Base-by-base conservation (phyloP, 2,888 invertebrate species). In the Girardia tigrina region DNA sequence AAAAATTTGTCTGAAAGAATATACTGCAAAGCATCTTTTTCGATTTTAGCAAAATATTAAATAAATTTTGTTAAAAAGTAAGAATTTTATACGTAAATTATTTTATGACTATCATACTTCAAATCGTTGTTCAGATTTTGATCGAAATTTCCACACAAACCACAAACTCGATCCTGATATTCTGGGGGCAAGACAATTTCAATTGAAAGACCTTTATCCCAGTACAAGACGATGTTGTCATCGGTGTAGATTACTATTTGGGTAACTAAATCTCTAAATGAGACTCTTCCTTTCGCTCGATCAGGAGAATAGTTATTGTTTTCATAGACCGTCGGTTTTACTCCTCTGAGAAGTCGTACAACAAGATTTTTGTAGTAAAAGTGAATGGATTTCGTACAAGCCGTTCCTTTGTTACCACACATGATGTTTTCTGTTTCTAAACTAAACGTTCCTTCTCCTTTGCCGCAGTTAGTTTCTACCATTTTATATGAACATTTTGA, bases 401-500 rank as follows among this genome's bases (percentile, higher is more conserved):
- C 42, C 70, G 75, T 76, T 27, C 76, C 76, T 20, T 75, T 75
- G 20, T 75, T 26, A 23, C 76, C 76, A 42, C 76, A 76, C 20
- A 27, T 36, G 2, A 76, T 70, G 70, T 76, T 76, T 42, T 76
- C 74, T 14, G 73, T 74, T 26, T 26, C 70, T 26, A 76, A 42
- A 26, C 28, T 26, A 69, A 76, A 75, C 27, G 70, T 69, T 12
- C 75, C 76, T 23, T 16, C 23, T 56, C 29, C 26, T n/a, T 27
- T 27, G 6, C 29, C 29, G 28, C 76, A 76, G 23, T 76, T 27
- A 6, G 76, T 70, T 56, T 79, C 77, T 8, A 77, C 76, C 29
- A 80, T 42, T 4, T 77, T 74, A 75, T 79, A 80, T n/a, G 42
- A 70, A 73, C 80, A 80, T 12, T 74, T n/a, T 1, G 79, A 80